Evolutionary conservation across 2,888 invertebrate species (phyloP).

Genomic region (Acanthococcus lagerstroemiae): DNA sequence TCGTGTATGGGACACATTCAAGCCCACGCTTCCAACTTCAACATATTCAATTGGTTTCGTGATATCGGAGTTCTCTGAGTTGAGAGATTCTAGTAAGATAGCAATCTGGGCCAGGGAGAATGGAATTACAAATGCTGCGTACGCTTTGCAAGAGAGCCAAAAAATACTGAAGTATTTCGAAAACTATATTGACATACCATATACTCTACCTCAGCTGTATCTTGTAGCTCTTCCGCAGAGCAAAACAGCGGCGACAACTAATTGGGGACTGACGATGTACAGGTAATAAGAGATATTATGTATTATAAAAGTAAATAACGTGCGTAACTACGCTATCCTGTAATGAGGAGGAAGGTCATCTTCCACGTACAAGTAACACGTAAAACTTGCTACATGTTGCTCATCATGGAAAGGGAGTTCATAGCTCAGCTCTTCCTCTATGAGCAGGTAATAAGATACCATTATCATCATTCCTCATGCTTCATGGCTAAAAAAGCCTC

Average conservation of each 20-base stretch:
- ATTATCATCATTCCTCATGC: no score
- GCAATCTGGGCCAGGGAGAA: constrained; percentile 34
- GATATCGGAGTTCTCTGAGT: constrained; percentile 61
- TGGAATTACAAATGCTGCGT: constrained; percentile 41
- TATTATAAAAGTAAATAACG: no score
- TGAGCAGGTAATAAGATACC: no score
- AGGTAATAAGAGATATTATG: no score
- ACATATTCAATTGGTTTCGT: constrained; percentile 71
- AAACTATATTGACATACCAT: constrained; percentile 50
- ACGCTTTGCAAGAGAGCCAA: constrained; percentile 50
- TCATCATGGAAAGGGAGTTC: no score
- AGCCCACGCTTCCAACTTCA: constrained; percentile 34
- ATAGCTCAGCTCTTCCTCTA: no score
- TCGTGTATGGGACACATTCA: constrained; percentile 32
- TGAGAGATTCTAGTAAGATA: constrained; percentile 31
- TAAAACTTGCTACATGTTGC: no score
- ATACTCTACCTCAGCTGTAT: constrained; percentile 54
- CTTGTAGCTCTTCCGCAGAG: constrained; percentile 69
- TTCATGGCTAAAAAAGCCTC: no score
- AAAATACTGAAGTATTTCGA: constrained; percentile 50
- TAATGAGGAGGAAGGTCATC: no score
- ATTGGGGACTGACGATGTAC: constrained; percentile 60
- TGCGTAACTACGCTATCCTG: no score
- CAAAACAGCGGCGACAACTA: constrained; percentile 65
- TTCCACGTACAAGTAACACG: no score